Percentiles rank a stretch among this genome's conserved stretches.
Conservation (phyloP, 2,113 vertebrate genomes). For the Scomber colias region DNA sequence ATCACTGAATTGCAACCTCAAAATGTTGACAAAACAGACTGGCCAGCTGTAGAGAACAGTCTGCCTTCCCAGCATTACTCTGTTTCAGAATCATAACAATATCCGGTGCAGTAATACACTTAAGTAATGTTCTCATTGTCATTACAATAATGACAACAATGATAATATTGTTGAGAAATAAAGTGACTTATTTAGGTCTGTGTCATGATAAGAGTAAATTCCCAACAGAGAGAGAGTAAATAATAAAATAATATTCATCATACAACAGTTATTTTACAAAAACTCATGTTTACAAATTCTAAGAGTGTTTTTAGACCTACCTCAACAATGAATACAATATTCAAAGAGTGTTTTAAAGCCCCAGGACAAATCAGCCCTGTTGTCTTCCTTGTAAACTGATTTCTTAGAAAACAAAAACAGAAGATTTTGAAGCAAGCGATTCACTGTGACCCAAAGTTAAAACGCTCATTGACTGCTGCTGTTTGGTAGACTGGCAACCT, state of each 20-base stretch:
- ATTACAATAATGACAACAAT: background rate
- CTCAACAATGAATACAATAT: background rate
- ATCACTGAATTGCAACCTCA: conserved; percentile 32
- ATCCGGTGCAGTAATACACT: conserved; percentile 41
- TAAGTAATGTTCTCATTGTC: conserved; percentile 39
- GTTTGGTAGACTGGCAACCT: conserved; percentile 27
- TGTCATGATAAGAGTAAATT: background rate
- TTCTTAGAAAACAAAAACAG: background rate
- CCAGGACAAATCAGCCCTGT: background rate
- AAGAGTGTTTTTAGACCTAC: background rate
- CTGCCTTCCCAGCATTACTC: conserved; percentile 19
- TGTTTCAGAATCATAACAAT: conserved; percentile 36
- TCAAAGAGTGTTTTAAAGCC: background rate
- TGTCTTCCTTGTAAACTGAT: background rate
- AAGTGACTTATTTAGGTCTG: background rate
- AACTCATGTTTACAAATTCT: background rate
- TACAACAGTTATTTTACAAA: background rate
- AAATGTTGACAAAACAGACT: conserved; percentile 69
- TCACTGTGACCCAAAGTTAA: background rate
- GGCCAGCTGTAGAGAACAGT: conserved; percentile 40
- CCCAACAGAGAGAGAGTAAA: background rate
- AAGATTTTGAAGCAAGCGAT: background rate
- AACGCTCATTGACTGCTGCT: background rate
- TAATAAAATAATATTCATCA: background rate
- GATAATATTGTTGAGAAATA: conserved; percentile 6